Conservation (phyloP, 2,888 invertebrate genomes). For the Drosophila formosana region DNA sequence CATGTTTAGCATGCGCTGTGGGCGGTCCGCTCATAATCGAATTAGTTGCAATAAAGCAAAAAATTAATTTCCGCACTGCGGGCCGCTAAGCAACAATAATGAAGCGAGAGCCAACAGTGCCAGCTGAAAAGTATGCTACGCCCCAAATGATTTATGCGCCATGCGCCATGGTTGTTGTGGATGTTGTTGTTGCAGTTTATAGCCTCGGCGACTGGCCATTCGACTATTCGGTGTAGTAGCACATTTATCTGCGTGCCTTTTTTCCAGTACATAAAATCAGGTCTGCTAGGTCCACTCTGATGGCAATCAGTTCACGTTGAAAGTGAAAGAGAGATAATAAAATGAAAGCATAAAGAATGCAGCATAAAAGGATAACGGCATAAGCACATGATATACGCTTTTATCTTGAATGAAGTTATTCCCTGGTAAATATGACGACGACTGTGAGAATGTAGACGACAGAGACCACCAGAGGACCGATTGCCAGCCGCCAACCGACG, state of each 20-base stretch:
- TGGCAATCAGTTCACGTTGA: slow-evolving; percentile 44
- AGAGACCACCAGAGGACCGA: slow-evolving; percentile 3
- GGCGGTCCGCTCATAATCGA: slow-evolving; percentile 67
- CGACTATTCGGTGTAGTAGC: slow-evolving; percentile 20
- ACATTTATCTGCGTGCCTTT: slow-evolving; percentile 27
- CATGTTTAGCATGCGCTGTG: slow-evolving; percentile 40
- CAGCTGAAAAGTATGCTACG: slow-evolving; percentile 41
- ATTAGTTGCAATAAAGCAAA: slow-evolving; percentile 77
- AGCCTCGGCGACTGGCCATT: slow-evolving; percentile 12
- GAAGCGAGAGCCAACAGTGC: slow-evolving; percentile 14
- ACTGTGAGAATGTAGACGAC: no score
- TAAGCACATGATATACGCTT: slow-evolving; percentile 60
- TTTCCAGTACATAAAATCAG: slow-evolving; percentile 66
- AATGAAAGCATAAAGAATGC: slow-evolving; percentile 60
- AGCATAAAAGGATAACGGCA: slow-evolving; percentile 66
- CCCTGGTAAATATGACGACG: slow-evolving; percentile 46
- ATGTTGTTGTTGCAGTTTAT: slow-evolving; percentile 4
- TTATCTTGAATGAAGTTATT: slow-evolving; percentile 55
- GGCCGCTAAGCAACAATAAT: slow-evolving; percentile 50
- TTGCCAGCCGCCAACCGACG: neutral
- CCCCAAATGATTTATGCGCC: slow-evolving; percentile 40
- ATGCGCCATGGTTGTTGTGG: slow-evolving; percentile 10
- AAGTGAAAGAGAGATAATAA: slow-evolving; percentile 61
- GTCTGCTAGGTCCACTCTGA: slow-evolving; percentile 34
- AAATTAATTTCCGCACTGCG: slow-evolving; percentile 76